A percentile compares a stretch with the other conserved stretches of the same genome.
phyloP scores from a whole-genome alignment of 2,888 invertebrate species.

The Bhutanitis thaidina region DNA sequence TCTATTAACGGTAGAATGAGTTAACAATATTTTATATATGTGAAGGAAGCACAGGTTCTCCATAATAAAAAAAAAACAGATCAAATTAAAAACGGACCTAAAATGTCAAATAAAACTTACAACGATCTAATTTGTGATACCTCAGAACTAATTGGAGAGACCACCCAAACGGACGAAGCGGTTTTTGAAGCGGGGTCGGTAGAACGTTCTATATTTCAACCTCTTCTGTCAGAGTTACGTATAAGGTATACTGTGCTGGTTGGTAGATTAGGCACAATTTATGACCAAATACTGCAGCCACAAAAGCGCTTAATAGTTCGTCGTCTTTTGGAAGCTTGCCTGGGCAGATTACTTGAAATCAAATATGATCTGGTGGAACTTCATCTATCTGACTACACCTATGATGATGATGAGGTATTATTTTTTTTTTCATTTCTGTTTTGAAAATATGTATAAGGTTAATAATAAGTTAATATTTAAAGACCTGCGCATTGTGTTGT shows the following conservation, averaged over 20 bases:
- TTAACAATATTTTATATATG: too few relatives aligned
- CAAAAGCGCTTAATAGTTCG: conserved; percentile 92
- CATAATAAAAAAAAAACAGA: too few relatives aligned
- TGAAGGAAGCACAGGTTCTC: too few relatives aligned
- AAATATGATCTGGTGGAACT: conserved; percentile 93
- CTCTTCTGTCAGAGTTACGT: conserved; percentile 85
- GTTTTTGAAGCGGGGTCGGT: conserved; percentile 80
- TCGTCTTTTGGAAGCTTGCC: conserved; percentile 85
- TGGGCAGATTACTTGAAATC: conserved; percentile 92
- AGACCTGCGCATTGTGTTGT: too few relatives aligned
- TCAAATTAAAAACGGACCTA: too few relatives aligned
- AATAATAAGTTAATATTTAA: too few relatives aligned
- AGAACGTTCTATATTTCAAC: conserved; percentile 81
- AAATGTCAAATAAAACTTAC: conserved; percentile 88
- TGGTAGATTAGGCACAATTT: conserved; percentile 87
- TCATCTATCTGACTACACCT: conserved; percentile 91
- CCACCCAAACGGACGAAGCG: conserved; percentile 81
- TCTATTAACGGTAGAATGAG: too few relatives aligned
- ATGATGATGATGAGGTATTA: conserved; percentile 84
- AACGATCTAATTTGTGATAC: conserved; percentile 84
- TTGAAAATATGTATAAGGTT: too few relatives aligned
- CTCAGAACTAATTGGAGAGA: conserved; percentile 73
- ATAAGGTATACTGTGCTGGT: conserved; percentile 89
- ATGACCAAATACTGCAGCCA: conserved; percentile 95
- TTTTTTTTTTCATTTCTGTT: not conserved